phyloP scores from a whole-genome alignment of 2,797 vertebrate species.

The Platalea minor region DNA sequence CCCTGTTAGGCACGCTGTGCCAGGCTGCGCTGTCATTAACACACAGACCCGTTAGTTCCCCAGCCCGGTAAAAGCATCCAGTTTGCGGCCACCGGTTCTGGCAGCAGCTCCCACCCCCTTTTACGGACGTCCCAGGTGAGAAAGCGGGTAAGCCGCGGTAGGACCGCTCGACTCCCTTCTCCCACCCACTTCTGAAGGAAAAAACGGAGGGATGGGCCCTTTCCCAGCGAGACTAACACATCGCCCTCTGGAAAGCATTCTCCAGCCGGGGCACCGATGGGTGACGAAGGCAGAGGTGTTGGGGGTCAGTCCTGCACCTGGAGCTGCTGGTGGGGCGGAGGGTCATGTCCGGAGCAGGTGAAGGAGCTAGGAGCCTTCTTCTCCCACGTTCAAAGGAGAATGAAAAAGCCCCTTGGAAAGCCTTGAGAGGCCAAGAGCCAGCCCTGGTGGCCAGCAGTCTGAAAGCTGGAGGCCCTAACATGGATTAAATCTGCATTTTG shows the following conservation, averaged over 20 bases:
- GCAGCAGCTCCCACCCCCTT: neutral
- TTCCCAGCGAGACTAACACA: neutral
- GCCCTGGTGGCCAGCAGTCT: too few species aligned
- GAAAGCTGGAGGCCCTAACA: neutral
- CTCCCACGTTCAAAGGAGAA: neutral
- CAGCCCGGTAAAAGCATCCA: neutral
- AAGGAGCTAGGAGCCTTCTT: neutral
- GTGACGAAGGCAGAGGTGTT: fast-evolving
- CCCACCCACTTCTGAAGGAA: neutral
- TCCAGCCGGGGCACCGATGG: neutral
- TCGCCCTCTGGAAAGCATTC: fast-evolving
- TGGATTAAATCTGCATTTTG: neutral
- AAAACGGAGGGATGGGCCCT: neutral
- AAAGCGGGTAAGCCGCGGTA: neutral
- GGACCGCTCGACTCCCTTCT: neutral
- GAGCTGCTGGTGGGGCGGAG: neutral
- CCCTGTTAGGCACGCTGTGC: neutral
- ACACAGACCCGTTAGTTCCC: fast-evolving
- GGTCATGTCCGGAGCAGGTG: neutral
- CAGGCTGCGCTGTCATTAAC: fast-evolving
- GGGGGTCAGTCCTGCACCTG: neutral
- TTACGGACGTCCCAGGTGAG: neutral
- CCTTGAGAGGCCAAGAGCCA: neutral
- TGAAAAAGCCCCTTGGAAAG: neutral
- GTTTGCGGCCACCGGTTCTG: neutral